Conservation (phyloP, 2,888 invertebrate genomes). For the Coecobrya sp. region DNA sequence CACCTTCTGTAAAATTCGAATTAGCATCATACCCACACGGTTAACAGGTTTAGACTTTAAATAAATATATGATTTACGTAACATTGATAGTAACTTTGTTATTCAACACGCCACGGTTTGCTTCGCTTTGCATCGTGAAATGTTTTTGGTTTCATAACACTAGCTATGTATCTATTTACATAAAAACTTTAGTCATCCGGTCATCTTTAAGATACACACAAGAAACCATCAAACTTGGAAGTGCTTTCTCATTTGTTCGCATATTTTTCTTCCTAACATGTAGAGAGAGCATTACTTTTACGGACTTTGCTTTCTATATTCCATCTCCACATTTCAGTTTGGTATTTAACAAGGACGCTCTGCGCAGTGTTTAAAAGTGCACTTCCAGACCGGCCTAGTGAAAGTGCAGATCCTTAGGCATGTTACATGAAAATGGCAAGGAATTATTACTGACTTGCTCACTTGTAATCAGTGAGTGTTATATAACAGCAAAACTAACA, state of each 20-base stretch:
- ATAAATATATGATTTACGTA: no score
- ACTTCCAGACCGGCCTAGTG: background rate
- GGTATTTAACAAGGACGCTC: conserved; percentile 2
- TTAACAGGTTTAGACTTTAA: no score
- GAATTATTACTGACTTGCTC: conserved; percentile 9
- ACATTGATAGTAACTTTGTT: no score
- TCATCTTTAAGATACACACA: conserved; percentile 14
- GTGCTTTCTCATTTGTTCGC: background rate
- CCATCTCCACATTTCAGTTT: background rate
- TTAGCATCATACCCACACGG: no score
- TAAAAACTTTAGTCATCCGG: conserved; percentile 39
- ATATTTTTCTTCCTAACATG: background rate
- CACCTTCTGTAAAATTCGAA: no score
- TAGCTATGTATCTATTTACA: background rate
- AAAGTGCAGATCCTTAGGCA: background rate
- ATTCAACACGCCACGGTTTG: background rate
- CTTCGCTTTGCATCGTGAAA: background rate
- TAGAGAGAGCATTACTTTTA: background rate
- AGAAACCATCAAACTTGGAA: conserved; percentile 15
- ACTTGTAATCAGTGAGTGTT: conserved; percentile 47
- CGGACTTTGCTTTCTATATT: background rate
- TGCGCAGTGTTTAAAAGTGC: background rate
- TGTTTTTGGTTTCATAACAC: background rate
- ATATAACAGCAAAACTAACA: conserved; percentile 54
- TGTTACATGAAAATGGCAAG: conserved; percentile 24